Evolutionary conservation across 2,888 invertebrate genomes (phyloP), one percentile per base, ranked within the genome.

Genomic region (Cheilosia vulpina): DNA sequence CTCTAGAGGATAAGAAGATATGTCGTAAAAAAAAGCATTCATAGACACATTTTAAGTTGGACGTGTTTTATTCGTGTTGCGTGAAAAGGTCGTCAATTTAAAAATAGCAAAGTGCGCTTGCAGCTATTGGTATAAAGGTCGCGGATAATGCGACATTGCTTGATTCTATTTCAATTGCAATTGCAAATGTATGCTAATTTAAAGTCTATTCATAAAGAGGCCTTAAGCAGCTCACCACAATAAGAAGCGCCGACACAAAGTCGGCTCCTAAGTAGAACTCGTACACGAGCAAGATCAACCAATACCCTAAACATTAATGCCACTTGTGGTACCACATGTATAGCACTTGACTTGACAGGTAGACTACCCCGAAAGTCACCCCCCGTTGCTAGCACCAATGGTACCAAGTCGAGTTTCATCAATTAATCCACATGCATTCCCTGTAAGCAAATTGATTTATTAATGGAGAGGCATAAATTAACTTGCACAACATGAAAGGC

Each of bases 381-480:
- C 17, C 27, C 27, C 17, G 24, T 19, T 17, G 41, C 45, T 11
- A 6, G 21, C 17, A 34, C 24, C 4, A 24, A 17, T 57, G 63
- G n/a, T 21, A 63, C 21, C 57, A 21, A 45, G 24, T 53, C 11
- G 34, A 57, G 52, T 69, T 69, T 73, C 52, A 79, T 68, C 73
- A 79, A 78, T 83, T 69, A 73, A 57, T 73, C 68, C 24, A 63
- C 55, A 63, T 55, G 63, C 41, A 53, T 72, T 34, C 68, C 27
- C 31, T 19, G 34, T 72, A 43, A 52, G 65, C 52, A 52, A 79
- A 75, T 83, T 19, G 79, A 73, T 69, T 52, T 83, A 79, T 83
- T 83, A 83, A 79, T 69, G 43, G 68, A 31, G 58, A n/a, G 41
- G 63, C 73, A 75, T 63, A 63, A 83, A 83, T 83, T 79, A 83